phyloP scores from a whole-genome alignment of 2,113 vertebrate species.

The Danio rerio region DNA sequence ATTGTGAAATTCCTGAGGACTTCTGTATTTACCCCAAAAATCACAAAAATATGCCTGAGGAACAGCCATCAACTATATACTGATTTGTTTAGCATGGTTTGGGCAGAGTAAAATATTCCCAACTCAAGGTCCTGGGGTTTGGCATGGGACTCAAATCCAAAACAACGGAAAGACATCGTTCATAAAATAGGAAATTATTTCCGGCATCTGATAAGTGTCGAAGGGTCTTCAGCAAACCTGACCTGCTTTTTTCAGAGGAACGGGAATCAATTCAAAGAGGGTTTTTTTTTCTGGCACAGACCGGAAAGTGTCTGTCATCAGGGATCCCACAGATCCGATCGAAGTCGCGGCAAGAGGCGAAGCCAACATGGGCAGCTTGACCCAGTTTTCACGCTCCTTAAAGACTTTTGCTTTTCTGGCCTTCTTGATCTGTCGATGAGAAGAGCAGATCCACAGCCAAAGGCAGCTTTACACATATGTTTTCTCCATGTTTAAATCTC shows the following conservation, averaged over 20 bases:
- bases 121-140: slow-evolving; percentile 36
- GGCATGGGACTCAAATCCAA: slow-evolving; percentile 45
- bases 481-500: slow-evolving; percentile 50
- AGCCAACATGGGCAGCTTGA: slow-evolving; percentile 54
- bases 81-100: slow-evolving; percentile 12
- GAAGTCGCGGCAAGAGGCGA: slow-evolving; percentile 31
- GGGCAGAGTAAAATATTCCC: slow-evolving; percentile 33
- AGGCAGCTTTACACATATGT: slow-evolving; percentile 43
- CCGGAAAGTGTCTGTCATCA: slow-evolving; percentile 44
- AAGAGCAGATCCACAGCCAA: slow-evolving; percentile 50
- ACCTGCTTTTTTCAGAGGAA: slow-evolving; percentile 53
- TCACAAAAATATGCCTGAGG: slow-evolving; percentile 29
- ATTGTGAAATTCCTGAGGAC: slow-evolving; percentile 20
- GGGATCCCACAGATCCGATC: slow-evolving; percentile 29
- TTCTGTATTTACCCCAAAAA: neutral
- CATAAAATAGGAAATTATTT: slow-evolving; percentile 59
- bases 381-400: slow-evolving; percentile 65
- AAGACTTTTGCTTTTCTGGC: slow-evolving; percentile 39
- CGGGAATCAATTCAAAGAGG: slow-evolving; percentile 66
- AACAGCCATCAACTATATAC: slow-evolving; percentile 38
- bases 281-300: slow-evolving; percentile 57
- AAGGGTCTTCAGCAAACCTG: slow-evolving; percentile 61
- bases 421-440: slow-evolving; percentile 28
- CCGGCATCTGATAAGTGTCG: slow-evolving; percentile 54
- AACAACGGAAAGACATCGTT: slow-evolving; percentile 58